Percentiles rank a stretch among this genome's conserved stretches.
Conservation (phyloP, 2,113 vertebrate genomes). For the Microtus montanus region DNA sequence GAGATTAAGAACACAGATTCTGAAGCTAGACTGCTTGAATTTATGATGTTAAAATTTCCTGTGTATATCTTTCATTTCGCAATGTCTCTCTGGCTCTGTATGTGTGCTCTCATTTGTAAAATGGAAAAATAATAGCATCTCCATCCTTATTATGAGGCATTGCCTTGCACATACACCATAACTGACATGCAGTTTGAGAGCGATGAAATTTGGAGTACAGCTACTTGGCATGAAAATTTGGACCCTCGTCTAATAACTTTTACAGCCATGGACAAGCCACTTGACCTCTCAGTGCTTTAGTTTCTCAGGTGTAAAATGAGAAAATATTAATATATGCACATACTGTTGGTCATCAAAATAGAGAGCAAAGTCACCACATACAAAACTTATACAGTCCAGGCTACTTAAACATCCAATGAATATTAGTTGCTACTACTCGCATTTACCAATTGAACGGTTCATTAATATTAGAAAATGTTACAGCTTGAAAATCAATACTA, state of each 20-base stretch:
- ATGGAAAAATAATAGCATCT: constrained; percentile 1
- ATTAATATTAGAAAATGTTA: not conserved
- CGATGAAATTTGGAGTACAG: not conserved
- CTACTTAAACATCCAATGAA: not conserved
- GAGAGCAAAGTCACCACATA: not conserved
- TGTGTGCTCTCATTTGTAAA: not conserved
- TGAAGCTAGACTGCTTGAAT: not conserved
- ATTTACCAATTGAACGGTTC: not conserved
- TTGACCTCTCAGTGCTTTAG: not conserved
- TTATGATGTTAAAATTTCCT: not conserved
- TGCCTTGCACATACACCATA: not conserved
- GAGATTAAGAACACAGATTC: not conserved
- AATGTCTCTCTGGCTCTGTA: not conserved
- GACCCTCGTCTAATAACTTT: not conserved
- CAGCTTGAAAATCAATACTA: not conserved
- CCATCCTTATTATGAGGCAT: not conserved
- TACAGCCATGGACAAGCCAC: not conserved
- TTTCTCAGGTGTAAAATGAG: not conserved
- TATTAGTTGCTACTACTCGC: not conserved
- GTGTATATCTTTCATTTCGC: not conserved
- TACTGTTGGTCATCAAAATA: not conserved
- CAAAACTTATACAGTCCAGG: not conserved
- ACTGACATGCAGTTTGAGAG: not conserved
- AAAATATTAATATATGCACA: not conserved
- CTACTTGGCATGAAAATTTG: not conserved